Conservation (phyloP, 2,113 vertebrate genomes). For the Strix uralensis region DNA sequence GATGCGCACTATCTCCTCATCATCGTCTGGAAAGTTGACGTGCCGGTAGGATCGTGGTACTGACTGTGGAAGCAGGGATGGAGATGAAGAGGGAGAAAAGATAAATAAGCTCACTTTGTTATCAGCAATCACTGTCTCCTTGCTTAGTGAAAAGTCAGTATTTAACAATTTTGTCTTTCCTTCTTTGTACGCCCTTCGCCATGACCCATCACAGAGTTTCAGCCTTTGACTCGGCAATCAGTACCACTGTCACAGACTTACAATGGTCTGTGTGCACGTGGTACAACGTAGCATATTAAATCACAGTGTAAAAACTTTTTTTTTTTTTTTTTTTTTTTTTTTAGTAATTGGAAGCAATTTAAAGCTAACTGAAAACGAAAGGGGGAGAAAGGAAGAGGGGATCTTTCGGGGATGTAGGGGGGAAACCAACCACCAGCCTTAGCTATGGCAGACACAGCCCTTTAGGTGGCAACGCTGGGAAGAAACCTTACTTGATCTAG, state of each 20-base stretch:
- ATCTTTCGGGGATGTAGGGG: neutral
- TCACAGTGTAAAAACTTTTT: neutral
- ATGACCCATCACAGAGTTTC: neutral
- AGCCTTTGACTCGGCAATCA: neutral
- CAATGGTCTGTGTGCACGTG: fast-evolving
- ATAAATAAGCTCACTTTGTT: neutral
- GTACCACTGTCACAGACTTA: neutral
- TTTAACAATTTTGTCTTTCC: neutral
- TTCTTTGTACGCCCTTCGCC: neutral
- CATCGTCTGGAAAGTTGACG: conserved; percentile 90
- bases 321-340: no score
- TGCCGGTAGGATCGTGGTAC: conserved; percentile 82
- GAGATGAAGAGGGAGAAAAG: neutral
- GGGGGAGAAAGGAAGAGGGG: neutral
- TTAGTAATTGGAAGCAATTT: neutral
- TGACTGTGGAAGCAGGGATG: conserved; percentile 44
- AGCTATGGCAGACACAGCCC: neutral
- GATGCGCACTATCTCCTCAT: conserved; percentile 96
- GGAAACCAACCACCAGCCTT: neutral
- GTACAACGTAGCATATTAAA: neutral
- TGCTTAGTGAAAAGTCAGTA: neutral
- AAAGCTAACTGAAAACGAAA: neutral
- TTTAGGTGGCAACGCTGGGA: neutral
- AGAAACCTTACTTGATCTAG: conserved; percentile 86
- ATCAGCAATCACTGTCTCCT: neutral